A percentile compares a stretch with the other conserved stretches of the same genome.
phyloP scores from a whole-genome alignment of 2,113 vertebrate species.

The Podarcis muralis region DNA sequence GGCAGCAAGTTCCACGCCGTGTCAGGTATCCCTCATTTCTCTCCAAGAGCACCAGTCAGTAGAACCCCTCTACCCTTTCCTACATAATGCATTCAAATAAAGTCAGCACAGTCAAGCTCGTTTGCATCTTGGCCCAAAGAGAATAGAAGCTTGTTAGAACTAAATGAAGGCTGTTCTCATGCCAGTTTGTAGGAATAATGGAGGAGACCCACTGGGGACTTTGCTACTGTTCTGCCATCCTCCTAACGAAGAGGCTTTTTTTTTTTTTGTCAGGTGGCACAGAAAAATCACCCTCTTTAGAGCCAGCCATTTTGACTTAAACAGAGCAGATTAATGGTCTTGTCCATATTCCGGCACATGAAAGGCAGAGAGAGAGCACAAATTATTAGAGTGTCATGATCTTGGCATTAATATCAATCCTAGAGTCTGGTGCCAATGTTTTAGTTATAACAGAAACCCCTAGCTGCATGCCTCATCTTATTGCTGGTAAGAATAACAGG shows the following conservation, averaged over 20 bases:
- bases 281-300: slow-evolving; percentile 49
- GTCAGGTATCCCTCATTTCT: background rate
- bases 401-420: slow-evolving; percentile 1
- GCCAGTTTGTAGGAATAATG: slow-evolving; percentile 54
- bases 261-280: slow-evolving; percentile 35
- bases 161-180: slow-evolving; percentile 36
- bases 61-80: background rate
- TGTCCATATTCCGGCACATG: slow-evolving; percentile 19
- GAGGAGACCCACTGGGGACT: slow-evolving; percentile 50
- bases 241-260: slow-evolving; percentile 15
- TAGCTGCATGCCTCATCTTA: slow-evolving; percentile 48
- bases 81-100: background rate
- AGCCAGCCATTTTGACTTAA: slow-evolving; percentile 36
- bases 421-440: slow-evolving; percentile 37
- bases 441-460: slow-evolving; percentile 29
- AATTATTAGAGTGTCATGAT: slow-evolving; percentile 22
- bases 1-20: fast-evolving
- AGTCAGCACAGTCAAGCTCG: background rate
- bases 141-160: slow-evolving; percentile 57
- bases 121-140: slow-evolving; percentile 54
- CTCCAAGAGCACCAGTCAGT: background rate
- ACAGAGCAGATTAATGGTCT: slow-evolving; percentile 31
- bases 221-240: slow-evolving; percentile 51
- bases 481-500: slow-evolving; percentile 67
- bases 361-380: slow-evolving; percentile 30